phyloP scores from a whole-genome alignment of 1,140 invertebrate species.

The Aphis craccivora region DNA sequence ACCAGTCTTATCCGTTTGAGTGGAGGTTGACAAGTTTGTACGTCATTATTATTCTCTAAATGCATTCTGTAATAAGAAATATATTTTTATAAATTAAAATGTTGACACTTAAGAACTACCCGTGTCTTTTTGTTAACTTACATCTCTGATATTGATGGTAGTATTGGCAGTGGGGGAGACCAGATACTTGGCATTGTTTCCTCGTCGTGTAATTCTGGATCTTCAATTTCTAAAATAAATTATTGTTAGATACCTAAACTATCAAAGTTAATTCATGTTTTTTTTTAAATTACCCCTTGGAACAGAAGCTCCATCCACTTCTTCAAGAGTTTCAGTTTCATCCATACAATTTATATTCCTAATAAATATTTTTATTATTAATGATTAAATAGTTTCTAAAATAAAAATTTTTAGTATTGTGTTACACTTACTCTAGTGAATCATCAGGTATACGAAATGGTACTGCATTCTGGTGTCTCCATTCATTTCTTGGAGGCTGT shows the following conservation, averaged over 20 bases:
- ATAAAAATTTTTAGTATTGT: background rate
- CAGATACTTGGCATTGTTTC: conserved; percentile 51
- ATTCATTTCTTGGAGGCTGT: conserved; percentile 46
- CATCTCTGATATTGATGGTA: background rate
- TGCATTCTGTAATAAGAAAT: background rate
- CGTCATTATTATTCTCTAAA: background rate
- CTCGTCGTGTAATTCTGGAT: conserved; percentile 49
- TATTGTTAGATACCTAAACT: background rate
- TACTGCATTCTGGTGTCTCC: conserved; percentile 52
- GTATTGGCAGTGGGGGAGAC: background rate
- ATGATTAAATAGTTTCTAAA: background rate
- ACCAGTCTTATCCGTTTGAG: conserved; percentile 29
- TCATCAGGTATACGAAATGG: conserved; percentile 34
- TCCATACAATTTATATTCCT: background rate
- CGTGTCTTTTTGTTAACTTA: background rate
- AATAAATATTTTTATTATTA: background rate
- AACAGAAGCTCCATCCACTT: background rate
- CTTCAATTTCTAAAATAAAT: conserved; percentile 33
- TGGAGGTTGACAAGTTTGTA: conserved; percentile 17
- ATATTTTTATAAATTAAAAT: background rate
- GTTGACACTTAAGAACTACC: background rate
- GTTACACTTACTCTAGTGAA: background rate
- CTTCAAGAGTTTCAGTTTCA: conserved; percentile 21
- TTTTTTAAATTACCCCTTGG: conserved; percentile 15
- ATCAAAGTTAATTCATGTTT: background rate